Conservation (phyloP, 2,888 invertebrate genomes). For the Alitta virens region DNA sequence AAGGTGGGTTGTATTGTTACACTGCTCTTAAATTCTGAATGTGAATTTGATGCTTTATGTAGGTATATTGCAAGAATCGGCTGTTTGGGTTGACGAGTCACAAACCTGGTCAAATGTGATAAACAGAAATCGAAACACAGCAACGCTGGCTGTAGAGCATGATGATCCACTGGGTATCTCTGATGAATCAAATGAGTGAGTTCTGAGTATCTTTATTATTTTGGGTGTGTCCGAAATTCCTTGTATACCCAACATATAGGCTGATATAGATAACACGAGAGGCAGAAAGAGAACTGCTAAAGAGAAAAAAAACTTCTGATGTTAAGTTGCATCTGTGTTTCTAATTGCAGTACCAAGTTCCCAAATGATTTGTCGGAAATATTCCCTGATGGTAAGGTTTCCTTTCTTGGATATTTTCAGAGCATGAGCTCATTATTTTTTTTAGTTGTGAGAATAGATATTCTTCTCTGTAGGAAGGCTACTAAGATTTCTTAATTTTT, state of each 20-base stretch:
- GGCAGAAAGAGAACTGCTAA: too few species aligned
- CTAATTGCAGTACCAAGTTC: constrained; percentile 69
- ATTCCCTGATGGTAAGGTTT: constrained; percentile 73
- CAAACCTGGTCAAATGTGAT: constrained; percentile 80
- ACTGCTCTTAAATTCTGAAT: too few species aligned
- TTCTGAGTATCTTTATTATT: not conserved
- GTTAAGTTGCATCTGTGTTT: not conserved
- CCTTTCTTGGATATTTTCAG: too few species aligned
- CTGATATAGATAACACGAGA: too few species aligned
- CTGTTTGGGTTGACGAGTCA: constrained; percentile 98
- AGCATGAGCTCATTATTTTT: too few species aligned
- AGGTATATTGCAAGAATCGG: constrained; percentile 89
- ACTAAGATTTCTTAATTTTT: constrained; percentile 4
- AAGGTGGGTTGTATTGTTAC: too few species aligned
- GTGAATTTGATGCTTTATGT: too few species aligned
- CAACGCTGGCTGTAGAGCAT: constrained; percentile 56
- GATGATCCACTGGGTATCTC: constrained; percentile 89
- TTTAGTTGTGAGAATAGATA: not conserved
- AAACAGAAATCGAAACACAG: constrained; percentile 70
- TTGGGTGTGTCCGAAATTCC: too few species aligned
- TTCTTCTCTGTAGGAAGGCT: not conserved
- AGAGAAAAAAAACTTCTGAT: too few species aligned
- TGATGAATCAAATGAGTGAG: constrained; percentile 81
- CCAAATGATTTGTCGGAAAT: constrained; percentile 78
- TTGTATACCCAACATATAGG: too few species aligned